Conservation (phyloP, 1,140 invertebrate genomes). For the Drosophila watanabei region DNA sequence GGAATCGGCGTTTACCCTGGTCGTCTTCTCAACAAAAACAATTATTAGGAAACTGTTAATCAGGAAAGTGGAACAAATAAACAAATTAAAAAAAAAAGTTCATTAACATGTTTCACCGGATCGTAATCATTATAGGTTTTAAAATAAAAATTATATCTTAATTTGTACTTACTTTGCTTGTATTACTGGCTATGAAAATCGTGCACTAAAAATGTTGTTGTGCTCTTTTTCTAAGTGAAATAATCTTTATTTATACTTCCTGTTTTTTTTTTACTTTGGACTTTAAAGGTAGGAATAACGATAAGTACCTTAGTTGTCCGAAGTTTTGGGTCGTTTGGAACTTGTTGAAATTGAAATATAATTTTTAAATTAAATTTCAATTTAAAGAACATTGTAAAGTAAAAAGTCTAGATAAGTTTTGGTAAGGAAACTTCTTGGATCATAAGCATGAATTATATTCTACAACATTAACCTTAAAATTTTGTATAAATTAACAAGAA, state of each 20-base stretch:
- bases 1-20: not conserved
- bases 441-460: too few species aligned
- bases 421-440: too few species aligned
- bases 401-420: too few species aligned
- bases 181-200: not conserved
- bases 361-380: too few species aligned
- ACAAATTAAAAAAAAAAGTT: constrained; percentile 4
- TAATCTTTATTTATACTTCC: not conserved
- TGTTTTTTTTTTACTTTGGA: not conserved
- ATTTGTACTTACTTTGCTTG: not conserved
- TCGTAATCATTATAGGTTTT: not conserved
- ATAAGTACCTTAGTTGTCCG: too few species aligned
- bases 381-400: too few species aligned
- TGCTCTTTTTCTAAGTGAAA: not conserved
- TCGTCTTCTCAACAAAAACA: not conserved
- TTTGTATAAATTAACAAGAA: not conserved
- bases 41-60: constrained; percentile 32
- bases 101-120: constrained; percentile 9
- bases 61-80: constrained; percentile 7
- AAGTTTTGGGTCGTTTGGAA: too few species aligned
- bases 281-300: not conserved
- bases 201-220: not conserved
- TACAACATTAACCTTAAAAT: too few species aligned
- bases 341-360: too few species aligned
- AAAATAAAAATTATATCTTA: not conserved